phyloP scores from a whole-genome alignment of 1,140 invertebrate genomes.

The Drosophila varians region DNA sequence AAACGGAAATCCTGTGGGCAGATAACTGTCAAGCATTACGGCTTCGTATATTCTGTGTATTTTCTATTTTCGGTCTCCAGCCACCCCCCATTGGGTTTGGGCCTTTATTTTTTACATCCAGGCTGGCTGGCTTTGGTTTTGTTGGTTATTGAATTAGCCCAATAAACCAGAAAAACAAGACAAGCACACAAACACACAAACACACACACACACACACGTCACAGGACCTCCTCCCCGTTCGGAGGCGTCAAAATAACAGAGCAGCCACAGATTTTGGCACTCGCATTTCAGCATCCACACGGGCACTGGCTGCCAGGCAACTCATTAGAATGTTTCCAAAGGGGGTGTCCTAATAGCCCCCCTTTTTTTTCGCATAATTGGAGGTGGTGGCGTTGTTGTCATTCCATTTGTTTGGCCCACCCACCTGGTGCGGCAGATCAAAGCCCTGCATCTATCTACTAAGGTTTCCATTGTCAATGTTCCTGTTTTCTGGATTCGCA shows the following conservation, averaged over 20 bases:
- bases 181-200: constrained; percentile 42
- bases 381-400: constrained; percentile 51
- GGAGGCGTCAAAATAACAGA: constrained; percentile 63
- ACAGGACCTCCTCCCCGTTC: background rate
- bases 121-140: constrained; percentile 33
- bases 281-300: constrained; percentile 63
- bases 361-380: constrained; percentile 49
- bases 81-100: background rate
- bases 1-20: constrained; percentile 82
- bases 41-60: constrained; percentile 4
- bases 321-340: constrained; percentile 64
- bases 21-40: constrained; percentile 69
- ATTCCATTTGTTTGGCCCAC: background rate
- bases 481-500: background rate
- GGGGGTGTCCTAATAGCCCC: background rate
- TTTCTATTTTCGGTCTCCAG: background rate
- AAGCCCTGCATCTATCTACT: constrained; percentile 51
- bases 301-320: constrained; percentile 63
- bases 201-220: too few species aligned
- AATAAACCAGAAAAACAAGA: constrained; percentile 84
- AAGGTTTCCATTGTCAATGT: constrained; percentile 72
- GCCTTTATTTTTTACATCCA: background rate
- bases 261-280: constrained; percentile 48
- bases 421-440: constrained; percentile 52
- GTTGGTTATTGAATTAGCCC: constrained; percentile 83